Evolutionary conservation across 2,113 vertebrate species (phyloP), one percentile per base, ranked within the genome.

Genomic region (Camelus dromedarius): DNA sequence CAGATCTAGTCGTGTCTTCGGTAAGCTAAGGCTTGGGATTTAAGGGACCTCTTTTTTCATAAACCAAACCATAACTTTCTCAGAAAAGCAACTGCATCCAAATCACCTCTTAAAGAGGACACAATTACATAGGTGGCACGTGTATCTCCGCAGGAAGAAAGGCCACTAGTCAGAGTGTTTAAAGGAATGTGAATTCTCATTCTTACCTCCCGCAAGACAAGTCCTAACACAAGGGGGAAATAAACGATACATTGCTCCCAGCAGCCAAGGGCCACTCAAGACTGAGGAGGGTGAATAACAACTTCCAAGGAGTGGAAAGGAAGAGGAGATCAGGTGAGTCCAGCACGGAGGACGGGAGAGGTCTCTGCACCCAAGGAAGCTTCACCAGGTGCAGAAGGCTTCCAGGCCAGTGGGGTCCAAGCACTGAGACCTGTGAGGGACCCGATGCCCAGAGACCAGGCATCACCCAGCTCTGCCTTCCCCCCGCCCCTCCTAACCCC

Each of bases 391-490:
- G 16, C 20, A 28, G 26, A 64, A 66, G 12, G 80, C 38, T 75
- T 35, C 30, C 0, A 0, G 5, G n/a, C 38, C 70, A 48, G 46
- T 0, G 1, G 15, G 32, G 16, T 14, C 14, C 0, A 0, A 35
- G 38, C 77, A 7, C 48, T 18, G 22, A n/a, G 50, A 2, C 42
- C n/a, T 4, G 0, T 0, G 13, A 80, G 64, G 56, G 35, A 28
- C n/a, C 32, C 19, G 3, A 30, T 62, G 64, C 80, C 0, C 1
- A 0, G 5, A 92, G 66, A 54, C 50, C 22, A n/a, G 64, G 48
- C 32, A 1, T 38, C 38, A 19, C 42, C 76, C 3, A 32, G 54
- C 22, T 0, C 0, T 0, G 0, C 35, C 89, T 60, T 42, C 48
- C 79, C 35, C 52, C 50, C 2, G 11, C 46, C 22, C 19, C 28